These are phyloP conservation scores for Platichthys flesus DNA, from an alignment of 2,113 vertebrate species.

Conservation along the genomic window DNA sequence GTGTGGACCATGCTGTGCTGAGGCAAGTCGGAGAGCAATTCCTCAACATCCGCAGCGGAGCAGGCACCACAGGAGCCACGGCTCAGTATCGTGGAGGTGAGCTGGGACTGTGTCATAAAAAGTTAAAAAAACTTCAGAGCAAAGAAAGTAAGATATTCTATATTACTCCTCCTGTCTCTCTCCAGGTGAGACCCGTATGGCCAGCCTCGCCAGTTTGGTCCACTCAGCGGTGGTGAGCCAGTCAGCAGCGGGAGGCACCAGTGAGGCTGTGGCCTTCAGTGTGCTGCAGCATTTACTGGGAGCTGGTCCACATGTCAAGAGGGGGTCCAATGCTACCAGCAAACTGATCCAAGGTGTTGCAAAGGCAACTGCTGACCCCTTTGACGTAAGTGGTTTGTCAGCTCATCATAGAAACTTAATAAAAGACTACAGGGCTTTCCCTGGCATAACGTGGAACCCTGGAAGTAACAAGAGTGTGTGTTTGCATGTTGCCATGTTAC, in stretches of 20 bases:
- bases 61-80: conserved; percentile 83
- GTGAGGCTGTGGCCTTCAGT: conserved; percentile 89
- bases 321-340: conserved; percentile 85
- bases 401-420: neutral
- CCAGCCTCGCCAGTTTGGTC: conserved; percentile 83
- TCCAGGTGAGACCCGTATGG: conserved; percentile 89
- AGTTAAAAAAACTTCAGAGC: neutral
- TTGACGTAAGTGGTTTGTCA: conserved; percentile 87
- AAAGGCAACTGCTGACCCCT: conserved; percentile 87
- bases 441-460: no score
- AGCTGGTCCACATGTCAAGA: conserved; percentile 90
- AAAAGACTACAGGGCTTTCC: neutral
- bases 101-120: neutral
- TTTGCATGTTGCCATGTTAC: neutral
- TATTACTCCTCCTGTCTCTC: neutral
- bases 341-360: conserved; percentile 85
- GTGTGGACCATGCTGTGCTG: conserved; percentile 89
- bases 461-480: neutral
- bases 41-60: conserved; percentile 92
- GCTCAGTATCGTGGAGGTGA: conserved; percentile 91
- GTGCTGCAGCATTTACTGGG: conserved; percentile 94
- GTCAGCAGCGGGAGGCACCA: conserved; percentile 80
- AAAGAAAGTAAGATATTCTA: neutral
- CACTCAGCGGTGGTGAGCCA: conserved; percentile 90
- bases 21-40: conserved; percentile 95